A percentile compares a stretch with the other conserved stretches of the same genome.
Conservation (phyloP, 2,113 vertebrate species). For the Tringa solitaria region DNA sequence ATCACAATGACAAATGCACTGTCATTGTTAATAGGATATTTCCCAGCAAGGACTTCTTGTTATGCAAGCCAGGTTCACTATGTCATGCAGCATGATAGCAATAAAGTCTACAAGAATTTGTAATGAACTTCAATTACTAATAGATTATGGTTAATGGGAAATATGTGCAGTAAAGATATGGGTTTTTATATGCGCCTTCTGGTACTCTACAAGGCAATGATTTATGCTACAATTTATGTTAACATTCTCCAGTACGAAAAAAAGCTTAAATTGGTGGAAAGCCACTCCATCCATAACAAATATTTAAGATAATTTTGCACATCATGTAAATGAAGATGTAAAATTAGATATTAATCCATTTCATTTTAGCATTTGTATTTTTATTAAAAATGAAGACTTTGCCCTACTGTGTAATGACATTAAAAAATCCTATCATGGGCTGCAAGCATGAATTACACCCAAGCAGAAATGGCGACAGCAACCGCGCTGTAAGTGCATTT, state of each 20-base stretch:
- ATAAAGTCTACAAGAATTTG: conserved; percentile 91
- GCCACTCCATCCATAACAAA: conserved; percentile 74
- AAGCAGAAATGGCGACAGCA: conserved; percentile 16
- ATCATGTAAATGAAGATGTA: conserved; percentile 72
- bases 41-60: conserved; percentile 86
- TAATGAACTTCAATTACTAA: conserved; percentile 97
- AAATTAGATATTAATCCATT: conserved; percentile 77
- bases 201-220: conserved; percentile 80
- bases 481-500: conserved; percentile 37
- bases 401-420: conserved; percentile 45
- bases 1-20: conserved; percentile 94
- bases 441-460: conserved; percentile 34
- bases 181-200: conserved; percentile 81
- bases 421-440: conserved; percentile 33
- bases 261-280: conserved; percentile 71
- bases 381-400: conserved; percentile 69
- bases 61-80: conserved; percentile 90
- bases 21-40: conserved; percentile 89
- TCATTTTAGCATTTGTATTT: conserved; percentile 70
- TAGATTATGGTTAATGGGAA: conserved; percentile 94
- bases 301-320: conserved; percentile 76
- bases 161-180: conserved; percentile 90
- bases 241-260: conserved; percentile 69
- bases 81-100: conserved; percentile 86
- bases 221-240: conserved; percentile 83